A percentile compares a stretch with the other conserved stretches of the same genome.
phyloP scores from a whole-genome alignment of 2,113 vertebrate species.

The Sigmodon hispidus region DNA sequence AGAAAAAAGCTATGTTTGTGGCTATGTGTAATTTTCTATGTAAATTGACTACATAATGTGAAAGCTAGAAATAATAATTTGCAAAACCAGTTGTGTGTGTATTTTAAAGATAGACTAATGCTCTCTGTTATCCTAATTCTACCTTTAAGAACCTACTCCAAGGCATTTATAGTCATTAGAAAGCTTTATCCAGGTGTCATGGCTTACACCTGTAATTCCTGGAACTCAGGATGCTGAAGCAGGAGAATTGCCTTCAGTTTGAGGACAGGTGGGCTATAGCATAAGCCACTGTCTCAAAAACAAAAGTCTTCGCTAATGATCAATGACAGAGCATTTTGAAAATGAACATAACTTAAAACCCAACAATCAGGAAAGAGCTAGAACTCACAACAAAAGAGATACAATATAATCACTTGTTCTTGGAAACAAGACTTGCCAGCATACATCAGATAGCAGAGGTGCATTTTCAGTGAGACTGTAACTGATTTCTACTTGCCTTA shows the following conservation, averaged over 20 bases:
- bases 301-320: not conserved
- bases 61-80: not conserved
- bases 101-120: not conserved
- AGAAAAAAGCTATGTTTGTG: not conserved
- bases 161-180: not conserved
- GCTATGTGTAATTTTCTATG: not conserved
- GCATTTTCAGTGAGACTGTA: not conserved
- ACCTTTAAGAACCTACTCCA: not conserved
- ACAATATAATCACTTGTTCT: not conserved
- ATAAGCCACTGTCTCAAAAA: not conserved
- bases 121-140: not conserved
- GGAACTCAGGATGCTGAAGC: not conserved
- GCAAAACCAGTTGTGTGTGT: not conserved
- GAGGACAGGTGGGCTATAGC: not conserved
- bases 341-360: not conserved
- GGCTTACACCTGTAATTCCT: not conserved
- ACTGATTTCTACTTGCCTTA: not conserved
- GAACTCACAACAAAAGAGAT: not conserved
- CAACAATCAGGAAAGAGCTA: not conserved
- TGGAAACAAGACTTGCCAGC: not conserved
- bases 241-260: not conserved
- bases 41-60: not conserved
- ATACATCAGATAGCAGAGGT: slow-evolving; percentile 11
- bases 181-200: not conserved
- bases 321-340: not conserved